A percentile compares a stretch with the other conserved stretches of the same genome.
These are phyloP conservation scores for Stigmatopora argus DNA, from an alignment of 2,113 vertebrate genomes.

Conservation along the genomic window DNA sequence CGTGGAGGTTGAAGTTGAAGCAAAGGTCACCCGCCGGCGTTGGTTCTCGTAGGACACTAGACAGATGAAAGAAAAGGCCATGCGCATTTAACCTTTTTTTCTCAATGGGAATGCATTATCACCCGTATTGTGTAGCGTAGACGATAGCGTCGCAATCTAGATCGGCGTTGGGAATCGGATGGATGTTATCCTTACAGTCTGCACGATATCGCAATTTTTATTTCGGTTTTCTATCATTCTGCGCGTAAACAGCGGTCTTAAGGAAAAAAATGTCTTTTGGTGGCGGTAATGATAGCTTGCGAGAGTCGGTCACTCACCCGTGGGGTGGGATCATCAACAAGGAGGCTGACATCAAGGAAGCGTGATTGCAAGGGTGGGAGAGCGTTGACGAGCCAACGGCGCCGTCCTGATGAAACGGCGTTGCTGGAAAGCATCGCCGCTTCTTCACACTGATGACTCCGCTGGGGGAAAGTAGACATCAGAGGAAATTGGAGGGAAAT, in stretches of 20 bases:
- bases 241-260: neutral
- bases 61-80: slow-evolving; percentile 47
- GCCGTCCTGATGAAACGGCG: neutral
- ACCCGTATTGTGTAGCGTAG: too few species aligned
- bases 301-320: neutral
- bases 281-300: neutral
- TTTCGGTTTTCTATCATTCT: neutral
- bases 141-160: neutral
- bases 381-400: neutral
- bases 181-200: neutral
- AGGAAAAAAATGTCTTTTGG: neutral
- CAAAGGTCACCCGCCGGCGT: slow-evolving; percentile 50
- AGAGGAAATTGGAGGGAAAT: neutral
- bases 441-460: neutral
- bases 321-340: neutral
- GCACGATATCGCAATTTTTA: neutral
- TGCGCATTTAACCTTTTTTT: slow-evolving; percentile 50
- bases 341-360: slow-evolving; percentile 28
- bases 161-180: too few species aligned
- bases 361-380: slow-evolving; percentile 27
- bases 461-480: neutral
- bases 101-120: too few species aligned
- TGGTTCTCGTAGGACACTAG: slow-evolving; percentile 28
- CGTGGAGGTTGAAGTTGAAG: slow-evolving; percentile 48
- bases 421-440: neutral